These are phyloP conservation scores for Danio jaintianensis DNA, from an alignment of 2,797 vertebrate genomes.

Conservation along the genomic window DNA sequence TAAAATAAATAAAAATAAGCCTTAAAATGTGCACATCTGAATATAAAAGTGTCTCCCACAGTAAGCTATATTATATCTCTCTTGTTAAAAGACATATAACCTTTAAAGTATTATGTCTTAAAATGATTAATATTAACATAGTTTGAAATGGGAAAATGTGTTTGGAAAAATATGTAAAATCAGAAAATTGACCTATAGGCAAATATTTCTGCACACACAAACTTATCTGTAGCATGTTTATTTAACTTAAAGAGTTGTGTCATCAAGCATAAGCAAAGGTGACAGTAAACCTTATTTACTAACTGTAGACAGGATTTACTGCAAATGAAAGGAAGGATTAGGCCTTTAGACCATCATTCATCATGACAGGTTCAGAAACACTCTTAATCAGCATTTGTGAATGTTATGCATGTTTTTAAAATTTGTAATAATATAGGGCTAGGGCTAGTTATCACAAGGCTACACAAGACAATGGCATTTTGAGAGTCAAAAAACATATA, in stretches of 20 bases:
- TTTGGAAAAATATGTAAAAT: neutral
- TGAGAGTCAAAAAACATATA: too few species aligned
- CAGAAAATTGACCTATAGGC: neutral
- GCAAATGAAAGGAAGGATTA: constrained; percentile 17
- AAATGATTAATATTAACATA: neutral
- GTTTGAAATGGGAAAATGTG: neutral
- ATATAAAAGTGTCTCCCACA: neutral
- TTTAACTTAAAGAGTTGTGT: neutral
- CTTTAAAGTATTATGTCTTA: neutral
- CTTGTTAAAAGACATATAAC: neutral
- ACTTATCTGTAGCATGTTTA: neutral
- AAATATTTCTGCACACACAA: neutral
- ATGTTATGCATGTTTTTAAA: neutral
- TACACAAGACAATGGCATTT: neutral
- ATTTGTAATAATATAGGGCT: neutral
- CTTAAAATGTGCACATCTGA: neutral
- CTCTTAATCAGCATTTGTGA: constrained; percentile 63
- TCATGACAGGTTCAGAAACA: constrained; percentile 88
- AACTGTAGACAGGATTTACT: constrained; percentile 24
- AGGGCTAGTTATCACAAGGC: neutral
- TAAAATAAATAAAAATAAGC: neutral
- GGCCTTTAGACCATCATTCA: constrained; percentile 84
- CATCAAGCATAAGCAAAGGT: constrained; percentile 17
- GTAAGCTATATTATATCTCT: neutral
- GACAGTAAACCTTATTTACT: constrained; percentile 29